Base-by-base conservation (phyloP, 1,140 invertebrate species). In the Pararge aegeria region DNA sequence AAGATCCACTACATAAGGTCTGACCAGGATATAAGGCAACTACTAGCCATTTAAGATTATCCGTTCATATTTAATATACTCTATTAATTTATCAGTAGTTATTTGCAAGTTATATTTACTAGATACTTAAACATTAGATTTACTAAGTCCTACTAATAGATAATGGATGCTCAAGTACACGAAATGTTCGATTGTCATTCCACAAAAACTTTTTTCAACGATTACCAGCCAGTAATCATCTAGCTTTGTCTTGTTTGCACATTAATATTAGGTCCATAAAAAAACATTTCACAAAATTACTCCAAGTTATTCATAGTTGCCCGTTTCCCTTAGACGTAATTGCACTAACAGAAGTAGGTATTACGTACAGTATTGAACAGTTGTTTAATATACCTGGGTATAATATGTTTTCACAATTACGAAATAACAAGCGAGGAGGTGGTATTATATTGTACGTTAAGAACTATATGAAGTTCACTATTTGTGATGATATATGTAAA, bases 321-420 rank as follows among this genome's bases (percentile, higher is more conserved):
- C 20, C 13, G 2, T 52, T 46, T 52, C 62, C 62, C 4, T 20
- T 69, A 30, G 66, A 69, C 37, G 19, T 69, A 3, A 62, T 69
- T 18, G 38, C 62, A 34, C 5, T 69, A 16, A 69, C 62, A 9
- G 66, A 69, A 59, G 62, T 29, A 27, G 54, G 55, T 42, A 62
- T 69, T 15, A 53, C 30, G 5, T n/a, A 55, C 12, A 61, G 54
- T 42, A 54, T 61, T 27, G 20, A 29, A 15, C 20, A 64, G 21
- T 42, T 64, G 18, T 69, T 24, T 54, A 54, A 69, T 20, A 51
- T 69, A 55, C 34, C 61, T n/a, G 66, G 62, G 19, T 69, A 69
- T 69, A 65, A 58, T 42, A 59, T 65, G 59, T 42, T 55, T 20
- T 30, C 58, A 49, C 54, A 69, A 62, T 29, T 69, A 30, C 49